Evolutionary conservation across 2,888 invertebrate genomes (phyloP).

Genomic region (Drosophila maculinotata): DNA sequence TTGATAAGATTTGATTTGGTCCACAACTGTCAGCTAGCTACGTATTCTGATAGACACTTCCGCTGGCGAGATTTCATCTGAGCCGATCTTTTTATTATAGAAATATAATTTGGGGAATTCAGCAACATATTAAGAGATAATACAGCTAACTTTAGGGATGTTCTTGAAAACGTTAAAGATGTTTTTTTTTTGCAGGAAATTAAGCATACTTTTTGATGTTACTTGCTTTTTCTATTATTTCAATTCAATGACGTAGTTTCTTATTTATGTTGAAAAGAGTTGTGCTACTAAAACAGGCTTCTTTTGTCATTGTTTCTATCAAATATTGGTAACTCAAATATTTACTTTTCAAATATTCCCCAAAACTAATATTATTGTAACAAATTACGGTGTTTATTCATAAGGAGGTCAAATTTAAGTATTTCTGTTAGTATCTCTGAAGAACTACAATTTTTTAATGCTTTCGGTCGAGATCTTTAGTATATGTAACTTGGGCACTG

Average conservation of each 20-base stretch:
- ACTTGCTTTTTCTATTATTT: not conserved
- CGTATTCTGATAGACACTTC: slow-evolving; percentile 14
- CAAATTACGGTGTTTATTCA: not conserved
- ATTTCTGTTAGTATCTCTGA: not conserved
- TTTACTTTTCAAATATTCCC: slow-evolving; percentile 2
- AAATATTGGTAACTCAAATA: slow-evolving; percentile 16
- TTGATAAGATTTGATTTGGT: slow-evolving; percentile 24
- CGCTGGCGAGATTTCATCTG: not conserved
- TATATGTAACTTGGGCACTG: no score
- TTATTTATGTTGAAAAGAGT: slow-evolving; percentile 7
- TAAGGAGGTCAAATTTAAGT: not conserved
- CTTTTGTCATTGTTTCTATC: not conserved
- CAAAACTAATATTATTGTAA: not conserved
- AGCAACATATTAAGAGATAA: not conserved
- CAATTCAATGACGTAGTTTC: slow-evolving; percentile 24
- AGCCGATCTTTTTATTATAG: no score
- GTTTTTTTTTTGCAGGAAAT: not conserved
- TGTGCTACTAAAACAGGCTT: slow-evolving; percentile 10
- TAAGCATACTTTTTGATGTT: not conserved
- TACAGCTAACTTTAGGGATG: not conserved
- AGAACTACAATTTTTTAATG: not conserved
- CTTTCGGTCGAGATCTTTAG: not conserved
- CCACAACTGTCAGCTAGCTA: not conserved
- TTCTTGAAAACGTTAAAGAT: no score
- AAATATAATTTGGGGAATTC: not conserved